Percentiles rank a stretch among this genome's conserved stretches.
Conservation (phyloP, 2,888 invertebrate genomes). For the Sepioteuthis lessoniana region DNA sequence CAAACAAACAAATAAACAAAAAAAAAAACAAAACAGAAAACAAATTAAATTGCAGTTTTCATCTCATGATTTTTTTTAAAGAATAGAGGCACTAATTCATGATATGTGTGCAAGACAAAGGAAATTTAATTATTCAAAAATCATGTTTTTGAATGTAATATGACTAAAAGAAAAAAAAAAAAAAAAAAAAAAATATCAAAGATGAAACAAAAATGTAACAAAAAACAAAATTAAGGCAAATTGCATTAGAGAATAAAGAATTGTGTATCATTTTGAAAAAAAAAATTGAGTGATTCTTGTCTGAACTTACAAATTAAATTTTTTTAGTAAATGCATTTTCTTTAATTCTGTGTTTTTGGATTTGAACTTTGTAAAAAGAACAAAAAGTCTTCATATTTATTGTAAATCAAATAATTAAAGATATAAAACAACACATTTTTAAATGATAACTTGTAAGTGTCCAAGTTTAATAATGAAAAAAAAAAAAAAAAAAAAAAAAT, state of each 20-base stretch:
- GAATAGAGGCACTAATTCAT: not conserved
- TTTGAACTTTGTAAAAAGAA: no score
- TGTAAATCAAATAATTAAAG: no score
- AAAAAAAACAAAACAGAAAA: not conserved
- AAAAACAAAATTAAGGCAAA: not conserved
- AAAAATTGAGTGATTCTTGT: no score
- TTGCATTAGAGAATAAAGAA: not conserved
- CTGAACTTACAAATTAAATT: no score
- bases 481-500: not conserved
- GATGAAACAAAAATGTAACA: no score
- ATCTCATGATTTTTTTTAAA: not conserved
- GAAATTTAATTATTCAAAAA: not conserved
- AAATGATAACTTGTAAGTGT: no score
- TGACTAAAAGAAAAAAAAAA: not conserved
- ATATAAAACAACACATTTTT: no score
- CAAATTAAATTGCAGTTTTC: not conserved
- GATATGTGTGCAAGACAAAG: not conserved
- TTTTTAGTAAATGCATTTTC: no score
- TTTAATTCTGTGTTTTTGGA: no score
- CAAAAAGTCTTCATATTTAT: no score
- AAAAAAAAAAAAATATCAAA: not conserved
- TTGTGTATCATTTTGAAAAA: no score
- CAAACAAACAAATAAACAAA: no score
- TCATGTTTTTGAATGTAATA: not conserved
- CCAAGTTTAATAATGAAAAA: not conserved